Conservation (phyloP, 2,888 invertebrate species). For the Plagodis dolabraria region DNA sequence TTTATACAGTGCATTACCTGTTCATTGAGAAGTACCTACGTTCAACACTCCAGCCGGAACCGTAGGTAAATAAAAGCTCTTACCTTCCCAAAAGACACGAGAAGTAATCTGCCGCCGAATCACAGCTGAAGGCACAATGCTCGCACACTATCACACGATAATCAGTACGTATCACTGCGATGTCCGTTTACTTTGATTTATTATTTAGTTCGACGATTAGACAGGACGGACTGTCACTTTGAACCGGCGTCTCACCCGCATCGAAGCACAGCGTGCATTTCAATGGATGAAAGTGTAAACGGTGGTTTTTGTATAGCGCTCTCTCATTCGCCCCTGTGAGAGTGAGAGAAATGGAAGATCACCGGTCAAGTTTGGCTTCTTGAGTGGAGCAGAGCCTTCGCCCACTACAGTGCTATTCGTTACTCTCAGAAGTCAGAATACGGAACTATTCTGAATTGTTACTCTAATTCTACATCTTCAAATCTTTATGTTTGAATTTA, state of each 20-base stretch:
- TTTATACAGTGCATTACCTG: neutral
- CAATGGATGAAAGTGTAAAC: slow-evolving; percentile 83
- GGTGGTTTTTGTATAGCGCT: slow-evolving; percentile 81
- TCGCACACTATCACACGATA: slow-evolving; percentile 55
- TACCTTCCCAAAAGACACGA: slow-evolving; percentile 26
- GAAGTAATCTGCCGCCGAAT: slow-evolving; percentile 15
- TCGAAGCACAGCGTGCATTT: slow-evolving; percentile 80
- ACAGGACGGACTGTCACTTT: slow-evolving; percentile 67
- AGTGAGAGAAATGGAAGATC: slow-evolving; percentile 60
- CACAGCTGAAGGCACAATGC: slow-evolving; percentile 24
- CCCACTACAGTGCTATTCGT: slow-evolving; percentile 53
- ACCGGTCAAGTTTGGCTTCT: slow-evolving; percentile 65
- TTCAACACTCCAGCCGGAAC: slow-evolving; percentile 4
- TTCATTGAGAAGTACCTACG: slow-evolving; percentile 18
- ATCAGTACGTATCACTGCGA: slow-evolving; percentile 56
- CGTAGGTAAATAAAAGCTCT: slow-evolving; percentile 26
- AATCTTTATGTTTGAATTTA: neutral
- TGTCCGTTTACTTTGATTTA: slow-evolving; percentile 56
- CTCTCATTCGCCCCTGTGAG: slow-evolving; percentile 63
- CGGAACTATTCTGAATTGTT: slow-evolving; percentile 48
- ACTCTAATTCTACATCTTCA: slow-evolving; percentile 56
- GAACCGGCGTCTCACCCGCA: slow-evolving; percentile 74
- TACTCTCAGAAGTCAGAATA: too few species aligned
- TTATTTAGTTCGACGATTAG: slow-evolving; percentile 66
- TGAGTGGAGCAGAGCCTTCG: slow-evolving; percentile 71